These are phyloP conservation scores for Torymus texanus DNA, from an alignment of 2,888 invertebrate genomes.

Conservation along the genomic window DNA sequence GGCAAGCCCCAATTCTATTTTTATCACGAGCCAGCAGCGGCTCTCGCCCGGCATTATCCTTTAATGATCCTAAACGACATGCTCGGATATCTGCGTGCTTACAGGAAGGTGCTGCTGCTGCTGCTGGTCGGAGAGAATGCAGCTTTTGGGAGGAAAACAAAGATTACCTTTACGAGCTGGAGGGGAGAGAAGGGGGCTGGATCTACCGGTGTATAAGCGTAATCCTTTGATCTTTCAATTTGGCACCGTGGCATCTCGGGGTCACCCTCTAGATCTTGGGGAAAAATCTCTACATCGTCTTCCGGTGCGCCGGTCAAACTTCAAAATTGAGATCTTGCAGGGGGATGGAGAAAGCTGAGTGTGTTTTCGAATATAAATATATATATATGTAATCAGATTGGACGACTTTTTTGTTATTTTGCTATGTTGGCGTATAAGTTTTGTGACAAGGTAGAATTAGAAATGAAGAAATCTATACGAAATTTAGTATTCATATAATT, in stretches of 20 bases:
- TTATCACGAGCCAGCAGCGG: conserved; percentile 23
- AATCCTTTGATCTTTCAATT: conserved; percentile 70
- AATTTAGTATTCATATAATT: too few species aligned
- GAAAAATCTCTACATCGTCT: conserved; percentile 36
- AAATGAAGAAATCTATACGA: too few species aligned
- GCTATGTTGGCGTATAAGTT: too few species aligned
- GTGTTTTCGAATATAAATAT: too few species aligned
- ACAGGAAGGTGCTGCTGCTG: background rate
- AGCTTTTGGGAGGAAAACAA: conserved; percentile 47
- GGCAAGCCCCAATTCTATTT: conserved; percentile 34
- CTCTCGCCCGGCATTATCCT: conserved; percentile 23
- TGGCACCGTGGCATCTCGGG: conserved; percentile 56
- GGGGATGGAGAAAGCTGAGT: too few species aligned
- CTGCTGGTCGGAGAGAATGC: conserved; percentile 18
- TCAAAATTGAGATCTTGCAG: conserved; percentile 23
- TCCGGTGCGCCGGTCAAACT: conserved; percentile 6
- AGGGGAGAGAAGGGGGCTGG: background rate
- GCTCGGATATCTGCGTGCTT: conserved; percentile 25
- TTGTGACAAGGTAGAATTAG: too few species aligned
- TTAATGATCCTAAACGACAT: conserved; percentile 54
- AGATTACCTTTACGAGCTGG: conserved; percentile 54
- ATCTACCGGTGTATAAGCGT: conserved; percentile 40
- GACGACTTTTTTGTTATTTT: too few species aligned
- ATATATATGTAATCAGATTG: too few species aligned
- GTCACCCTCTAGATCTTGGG: background rate